These are phyloP conservation scores for Holacanthus passer DNA, from an alignment of 2,113 vertebrate genomes.

Conservation along the genomic window DNA sequence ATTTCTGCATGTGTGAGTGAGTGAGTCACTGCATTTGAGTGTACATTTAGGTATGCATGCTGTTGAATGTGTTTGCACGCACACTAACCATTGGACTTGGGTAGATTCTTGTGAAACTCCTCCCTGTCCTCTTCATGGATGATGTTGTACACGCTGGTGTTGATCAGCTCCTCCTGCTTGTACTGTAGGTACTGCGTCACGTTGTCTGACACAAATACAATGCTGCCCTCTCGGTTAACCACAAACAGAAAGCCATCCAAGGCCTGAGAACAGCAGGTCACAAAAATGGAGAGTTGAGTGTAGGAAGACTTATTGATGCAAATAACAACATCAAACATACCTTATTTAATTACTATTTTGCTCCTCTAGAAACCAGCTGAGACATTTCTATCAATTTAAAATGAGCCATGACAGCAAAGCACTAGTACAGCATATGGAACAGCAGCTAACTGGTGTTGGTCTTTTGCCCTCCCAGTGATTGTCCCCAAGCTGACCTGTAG, in stretches of 20 bases:
- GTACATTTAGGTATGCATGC: background rate
- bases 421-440: slow-evolving; percentile 40
- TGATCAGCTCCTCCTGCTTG: slow-evolving; percentile 97
- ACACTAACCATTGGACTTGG: slow-evolving; percentile 91
- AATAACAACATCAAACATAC: background rate
- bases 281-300: background rate
- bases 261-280: slow-evolving; percentile 83
- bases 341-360: background rate
- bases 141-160: slow-evolving; percentile 96
- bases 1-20: background rate
- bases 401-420: slow-evolving; percentile 5
- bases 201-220: slow-evolving; percentile 99
- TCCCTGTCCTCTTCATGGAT: slow-evolving; percentile 96
- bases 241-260: slow-evolving; percentile 98
- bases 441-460: slow-evolving; percentile 29
- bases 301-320: background rate
- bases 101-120: slow-evolving; percentile 96
- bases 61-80: background rate
- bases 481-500: slow-evolving; percentile 89
- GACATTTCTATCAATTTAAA: slow-evolving; percentile 12
- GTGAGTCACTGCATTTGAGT: background rate
- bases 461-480: slow-evolving; percentile 26
- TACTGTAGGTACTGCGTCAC: slow-evolving; percentile 98
- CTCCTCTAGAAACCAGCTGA: background rate
- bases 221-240: slow-evolving; percentile 96